A percentile compares a stretch with the other conserved stretches of the same genome.
These are phyloP conservation scores for Cybosia mesomella DNA, from an alignment of 2,888 invertebrate genomes.

Conservation along the genomic window DNA sequence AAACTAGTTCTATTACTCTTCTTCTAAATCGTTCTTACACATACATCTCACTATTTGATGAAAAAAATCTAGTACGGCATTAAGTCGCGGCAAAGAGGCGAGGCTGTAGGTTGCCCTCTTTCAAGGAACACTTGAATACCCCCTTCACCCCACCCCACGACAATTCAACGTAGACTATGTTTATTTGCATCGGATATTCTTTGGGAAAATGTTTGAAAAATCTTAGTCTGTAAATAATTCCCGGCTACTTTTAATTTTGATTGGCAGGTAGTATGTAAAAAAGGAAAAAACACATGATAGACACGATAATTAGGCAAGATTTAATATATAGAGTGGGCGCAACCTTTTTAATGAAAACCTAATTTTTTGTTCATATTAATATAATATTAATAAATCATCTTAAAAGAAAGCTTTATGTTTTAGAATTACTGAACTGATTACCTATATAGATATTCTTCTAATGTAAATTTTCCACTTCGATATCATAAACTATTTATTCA, in stretches of 20 bases:
- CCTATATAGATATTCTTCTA: not conserved
- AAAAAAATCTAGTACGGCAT: slow-evolving; percentile 82
- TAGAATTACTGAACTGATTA: not conserved
- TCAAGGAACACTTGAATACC: slow-evolving; percentile 74
- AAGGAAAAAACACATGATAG: too few species aligned
- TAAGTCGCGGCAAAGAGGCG: slow-evolving; percentile 71
- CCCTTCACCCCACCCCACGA: slow-evolving; percentile 58
- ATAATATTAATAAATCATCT: not conserved
- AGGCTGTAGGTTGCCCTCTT: slow-evolving; percentile 70
- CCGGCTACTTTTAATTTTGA: slow-evolving; percentile 5
- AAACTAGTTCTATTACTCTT: not conserved
- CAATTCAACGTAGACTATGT: slow-evolving; percentile 66
- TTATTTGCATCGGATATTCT: slow-evolving; percentile 81
- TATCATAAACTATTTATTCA: slow-evolving; percentile 12
- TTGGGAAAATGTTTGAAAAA: slow-evolving; percentile 55
- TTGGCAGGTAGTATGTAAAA: not conserved
- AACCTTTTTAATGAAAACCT: not conserved
- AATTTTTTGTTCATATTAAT: not conserved
- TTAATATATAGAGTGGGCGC: not conserved
- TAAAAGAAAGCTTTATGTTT: not conserved
- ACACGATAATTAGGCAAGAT: not conserved
- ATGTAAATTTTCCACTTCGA: not conserved
- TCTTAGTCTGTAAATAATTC: slow-evolving; percentile 25
- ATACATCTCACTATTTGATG: slow-evolving; percentile 65
- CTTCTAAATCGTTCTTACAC: slow-evolving; percentile 3